Percentiles rank a stretch among this genome's conserved stretches.
These are phyloP conservation scores for Macrochelys suwanniensis DNA, from an alignment of 2,797 vertebrate genomes.

Conservation along the genomic window DNA sequence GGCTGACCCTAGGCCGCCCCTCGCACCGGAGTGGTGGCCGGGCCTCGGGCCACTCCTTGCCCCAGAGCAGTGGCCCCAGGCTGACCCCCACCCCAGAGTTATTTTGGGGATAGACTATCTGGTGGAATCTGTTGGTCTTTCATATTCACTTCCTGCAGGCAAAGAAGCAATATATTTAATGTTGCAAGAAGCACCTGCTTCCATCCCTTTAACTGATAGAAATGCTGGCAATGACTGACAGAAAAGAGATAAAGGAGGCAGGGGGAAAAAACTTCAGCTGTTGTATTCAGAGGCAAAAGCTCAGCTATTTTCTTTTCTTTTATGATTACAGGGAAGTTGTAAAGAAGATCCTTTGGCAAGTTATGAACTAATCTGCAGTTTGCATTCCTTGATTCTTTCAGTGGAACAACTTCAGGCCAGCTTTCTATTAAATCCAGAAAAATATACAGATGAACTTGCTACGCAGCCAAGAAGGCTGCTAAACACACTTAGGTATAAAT, in stretches of 20 bases:
- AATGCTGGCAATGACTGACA: neutral
- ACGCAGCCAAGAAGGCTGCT: slow-evolving; percentile 93
- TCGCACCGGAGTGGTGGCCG: too few species aligned
- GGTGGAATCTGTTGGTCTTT: neutral
- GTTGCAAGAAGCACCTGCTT: neutral
- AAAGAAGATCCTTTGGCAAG: slow-evolving; percentile 86
- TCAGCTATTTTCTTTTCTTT: neutral
- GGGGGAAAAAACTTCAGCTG: neutral
- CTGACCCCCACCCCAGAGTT: neutral
- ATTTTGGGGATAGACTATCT: neutral
- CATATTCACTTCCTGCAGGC: neutral
- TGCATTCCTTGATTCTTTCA: slow-evolving; percentile 92
- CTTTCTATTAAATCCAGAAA: slow-evolving; percentile 92
- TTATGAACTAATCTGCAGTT: slow-evolving; percentile 91
- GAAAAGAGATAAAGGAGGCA: neutral
- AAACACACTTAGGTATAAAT: slow-evolving; percentile 90
- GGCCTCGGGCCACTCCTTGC: too few species aligned
- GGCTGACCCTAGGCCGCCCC: too few species aligned
- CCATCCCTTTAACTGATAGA: neutral
- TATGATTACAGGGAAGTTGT: slow-evolving; percentile 71
- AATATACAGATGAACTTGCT: slow-evolving; percentile 91
- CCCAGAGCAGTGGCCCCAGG: too few species aligned
- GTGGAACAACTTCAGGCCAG: slow-evolving; percentile 95
- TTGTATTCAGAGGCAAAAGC: neutral
- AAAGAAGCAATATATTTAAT: neutral